Evolutionary conservation across 1,140 invertebrate genomes (phyloP), one percentile per base, ranked within the genome.

Genomic region (Macrocentrus cingulum): DNA sequence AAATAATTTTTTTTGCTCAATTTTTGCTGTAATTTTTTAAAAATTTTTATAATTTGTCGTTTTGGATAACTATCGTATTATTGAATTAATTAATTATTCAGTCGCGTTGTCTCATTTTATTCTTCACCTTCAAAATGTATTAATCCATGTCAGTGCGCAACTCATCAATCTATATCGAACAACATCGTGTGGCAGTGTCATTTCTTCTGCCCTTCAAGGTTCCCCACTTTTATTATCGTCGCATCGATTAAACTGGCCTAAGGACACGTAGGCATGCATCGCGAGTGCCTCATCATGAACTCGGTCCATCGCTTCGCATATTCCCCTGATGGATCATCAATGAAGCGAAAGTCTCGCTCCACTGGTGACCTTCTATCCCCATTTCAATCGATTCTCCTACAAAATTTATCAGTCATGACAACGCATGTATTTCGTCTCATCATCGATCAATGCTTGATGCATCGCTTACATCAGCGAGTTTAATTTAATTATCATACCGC

Each of bases 251-350:
- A 49, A 23, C n/a, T n/a, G 16, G 16, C 4, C 25, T 22, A 49
- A 49, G 46, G 46, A 49, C 22, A 49, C 29, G 46, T 29, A n/a
- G n/a, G n/a, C n/a, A n/a, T 29, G 46, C 25, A 49, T n/a, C n/a
- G n/a, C 29, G 46, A 49, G 46, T 49, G 46, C 2, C 25, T 13
- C 29, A 23, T 16, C 46, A 32, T 49, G 29, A 49, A 49, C 46
- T 22, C 46, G n/a, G 19, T 23, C 25, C 23, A 23, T 13, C 25
- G 41, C 1, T 9, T 16, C 41, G 41, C 41, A 18, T 49, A 49
- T 49, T 32, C 29, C 15, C 29, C 13, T 32, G 25, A 49, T 49
- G 29, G 29, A 29, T 23, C 46, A 23, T 29, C 16, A 15, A 49
- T 13, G 46, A 22, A 29, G 16, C 23, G 13, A n/a, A 32, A 32